Base-by-base conservation (phyloP, 2,888 invertebrate species). In the Brachycybe producta region DNA sequence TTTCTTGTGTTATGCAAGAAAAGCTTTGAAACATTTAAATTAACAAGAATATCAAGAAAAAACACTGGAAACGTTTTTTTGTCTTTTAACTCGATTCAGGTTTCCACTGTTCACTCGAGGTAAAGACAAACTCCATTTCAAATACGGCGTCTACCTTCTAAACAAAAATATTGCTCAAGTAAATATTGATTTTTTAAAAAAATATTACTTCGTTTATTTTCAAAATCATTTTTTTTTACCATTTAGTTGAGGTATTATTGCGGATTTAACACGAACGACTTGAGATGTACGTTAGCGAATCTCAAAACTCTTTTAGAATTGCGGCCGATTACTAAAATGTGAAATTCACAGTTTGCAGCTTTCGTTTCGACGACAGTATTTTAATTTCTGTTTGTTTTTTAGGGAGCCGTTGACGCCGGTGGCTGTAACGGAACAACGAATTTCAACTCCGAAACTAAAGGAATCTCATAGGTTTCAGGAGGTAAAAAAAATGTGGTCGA, bases 151-250 rank as follows among this genome's bases (percentile, higher is more conserved):
- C 55, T 94, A 85, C 64, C 72, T 94, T 13, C 70, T 95, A 27
- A 94, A 94, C 70, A 92, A 91, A 69, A 91, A 95, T 64, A 84
- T 97, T 55, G 87, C 87, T 1, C 95, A 97, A 68, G 53, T 51
- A 42, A 21, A 23, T 17, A 15, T 24, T 17, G n/a, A 26, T 2
- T 46, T 36, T 36, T 26, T 23, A 19, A 5, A 36, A 13, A 34
- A 7, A 38, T n/a, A 43, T 43, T 24, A 4, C 43, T 19, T 5
- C 5, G 4, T 27, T n/a, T 4, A 3, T 2, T 7, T 21, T 28
- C 5, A 30, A 23, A 17, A 11, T 23, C 38, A 23, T 32, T 36
- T 48, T 45, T 39, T 42, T 32, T 59, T 59, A 5, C 55, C n/a
- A n/a, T n/a, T n/a, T n/a, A 68, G 67, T 68, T 94, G 53, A 69